Evolutionary conservation across 2,888 invertebrate species (phyloP), one percentile per base, ranked within the genome.

Genomic region (Spodoptera littoralis): DNA sequence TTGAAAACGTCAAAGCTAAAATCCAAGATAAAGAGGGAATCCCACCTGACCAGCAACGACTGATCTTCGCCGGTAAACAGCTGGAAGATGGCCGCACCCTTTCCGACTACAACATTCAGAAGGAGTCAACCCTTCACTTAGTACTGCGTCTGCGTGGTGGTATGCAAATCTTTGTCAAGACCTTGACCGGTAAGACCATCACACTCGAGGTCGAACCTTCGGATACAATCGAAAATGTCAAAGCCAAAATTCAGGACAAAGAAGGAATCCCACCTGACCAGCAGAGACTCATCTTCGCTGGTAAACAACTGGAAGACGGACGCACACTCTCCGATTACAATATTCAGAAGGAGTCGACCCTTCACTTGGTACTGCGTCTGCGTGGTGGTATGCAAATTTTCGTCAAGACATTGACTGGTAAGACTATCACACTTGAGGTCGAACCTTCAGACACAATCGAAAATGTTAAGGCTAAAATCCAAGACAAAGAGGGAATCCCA

Each of bases 51-150:
- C 87, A 87, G 43, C 87, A 87, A 51, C 24, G 87, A 0, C 46
- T 87, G 0, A 87, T 87, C 4, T 87, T 87, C 4, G 87, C 87
- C 0, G 80, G 89, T 0, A 89, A 89, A 9, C 89, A 89, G 27
- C 5, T 89, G 0, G 79, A 90, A 71, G 90, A 90, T 63, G 90
- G 90, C 0, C 73, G 78, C 2, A 78, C 78, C 0, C 0, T 78
- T 0, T 78, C 78, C 0, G 78, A 78, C 0, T 78, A 78, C 54
- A 89, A 88, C 0, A 88, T 89, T 0, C 89, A 89, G 13, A 88
- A 90, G 11, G 89, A 89, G 13, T 88, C 88, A 0, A 89, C 88
- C 0, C 73, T 89, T 0, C 88, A 89, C 0, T 84, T 78, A 0
- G 78, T 78, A 0, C 4, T 78, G 0, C 78, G 78, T 71, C 60